Evolutionary conservation across 2,113 vertebrate species (phyloP), one percentile per base, ranked within the genome.

Genomic region (Lepus europaeus): DNA sequence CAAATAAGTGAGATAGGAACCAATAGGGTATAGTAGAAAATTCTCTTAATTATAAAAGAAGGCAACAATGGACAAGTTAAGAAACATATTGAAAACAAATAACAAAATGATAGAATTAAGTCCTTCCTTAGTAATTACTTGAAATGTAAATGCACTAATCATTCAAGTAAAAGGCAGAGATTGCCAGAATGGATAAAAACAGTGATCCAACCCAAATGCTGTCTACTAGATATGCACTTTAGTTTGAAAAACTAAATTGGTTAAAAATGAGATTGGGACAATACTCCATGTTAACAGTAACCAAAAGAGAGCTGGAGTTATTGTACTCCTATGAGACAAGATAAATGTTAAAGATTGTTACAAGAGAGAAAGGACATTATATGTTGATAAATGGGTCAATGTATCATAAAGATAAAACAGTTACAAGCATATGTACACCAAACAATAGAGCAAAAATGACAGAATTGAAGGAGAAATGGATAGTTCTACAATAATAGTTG

Each of bases 101-200:
- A 69, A 27, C 63, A 72, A 77, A 77, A 66, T 85, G 49, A 7
- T 14, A 72, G 23, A 89, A 87, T 64, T 93, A 91, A 81, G 19
- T 49, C 39, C n/a, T 89, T 85, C 25, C 11, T 61, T 51, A 51
- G 11, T 74, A 61, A 69, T 86, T 74, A 33, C 23, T 87, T 82
- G 22, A 81, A 89, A 92, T 85, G 53, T 66, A 85, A 91, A 25
- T 89, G 66, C 20, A 59, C 82, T 82, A 8, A 78, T 59, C 82
- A 11, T 36, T 45, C 33, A 87, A 22, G 23, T 87, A 51, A 90
- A 87, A 66, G n/a, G 51, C 29, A 39, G 76, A 85, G 14, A 51
- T 36, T 90, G 64, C 81, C 8, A 74, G 25, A 88, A 76, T 77
- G 70, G 69, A 29, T 73, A 39, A 77, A 79, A 74, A 53, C 11